These are phyloP conservation scores for Drosophila mimetica DNA, from an alignment of 2,888 invertebrate species.

Conservation along the genomic window DNA sequence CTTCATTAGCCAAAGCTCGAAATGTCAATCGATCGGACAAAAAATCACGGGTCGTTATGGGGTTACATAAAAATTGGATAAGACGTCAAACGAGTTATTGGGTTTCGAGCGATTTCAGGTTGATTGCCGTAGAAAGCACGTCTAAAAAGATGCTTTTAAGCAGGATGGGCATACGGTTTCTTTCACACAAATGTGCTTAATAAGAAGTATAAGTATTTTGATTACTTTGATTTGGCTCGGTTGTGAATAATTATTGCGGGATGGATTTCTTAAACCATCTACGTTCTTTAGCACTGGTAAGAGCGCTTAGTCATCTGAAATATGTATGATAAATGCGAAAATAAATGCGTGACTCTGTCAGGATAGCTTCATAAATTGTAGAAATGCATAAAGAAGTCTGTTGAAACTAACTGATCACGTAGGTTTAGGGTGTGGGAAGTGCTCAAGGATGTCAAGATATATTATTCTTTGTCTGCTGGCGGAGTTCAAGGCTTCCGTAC, in stretches of 20 bases:
- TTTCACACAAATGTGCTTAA: neutral
- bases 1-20: conserved; percentile 46
- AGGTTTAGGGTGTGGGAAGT: neutral
- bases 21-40: conserved; percentile 40
- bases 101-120: neutral
- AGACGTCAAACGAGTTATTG: conserved; percentile 18
- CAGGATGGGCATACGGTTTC: neutral
- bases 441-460: neutral
- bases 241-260: too few relatives aligned
- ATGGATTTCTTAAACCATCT: too few relatives aligned
- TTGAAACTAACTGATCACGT: conserved; percentile 2
- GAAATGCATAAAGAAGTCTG: neutral
- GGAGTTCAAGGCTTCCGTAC: conserved; percentile 3
- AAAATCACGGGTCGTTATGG: conserved; percentile 22
- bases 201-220: too few relatives aligned
- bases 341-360: neutral
- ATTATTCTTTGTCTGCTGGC: conserved; percentile 6
- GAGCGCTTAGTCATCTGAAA: neutral
- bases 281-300: neutral
- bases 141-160: neutral
- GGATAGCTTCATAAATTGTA: neutral
- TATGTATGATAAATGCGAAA: neutral
- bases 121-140: conserved; percentile 18
- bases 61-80: conserved; percentile 34
- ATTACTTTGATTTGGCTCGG: too few relatives aligned